These are phyloP conservation scores for Drosophila tropicalis DNA, from an alignment of 1,140 invertebrate species.

Conservation along the genomic window DNA sequence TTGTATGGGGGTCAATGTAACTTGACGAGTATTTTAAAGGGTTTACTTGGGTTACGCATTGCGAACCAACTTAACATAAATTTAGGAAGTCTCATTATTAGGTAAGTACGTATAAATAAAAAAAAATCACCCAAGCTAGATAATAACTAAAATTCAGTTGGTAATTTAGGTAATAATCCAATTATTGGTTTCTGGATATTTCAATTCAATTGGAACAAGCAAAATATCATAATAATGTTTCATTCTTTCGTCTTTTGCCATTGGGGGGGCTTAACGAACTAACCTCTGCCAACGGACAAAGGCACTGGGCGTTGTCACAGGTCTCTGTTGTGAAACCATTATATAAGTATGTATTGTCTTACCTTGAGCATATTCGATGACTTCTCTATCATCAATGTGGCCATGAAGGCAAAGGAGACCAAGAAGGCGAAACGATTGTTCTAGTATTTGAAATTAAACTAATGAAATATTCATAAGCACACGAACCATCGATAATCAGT, in stretches of 20 bases:
- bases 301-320: conserved; percentile 39
- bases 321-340: conserved; percentile 35
- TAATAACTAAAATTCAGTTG: not conserved
- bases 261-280: conserved; percentile 18
- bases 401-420: conserved; percentile 49
- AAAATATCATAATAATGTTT: not conserved
- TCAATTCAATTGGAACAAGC: not conserved
- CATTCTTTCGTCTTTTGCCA: not conserved
- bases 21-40: conserved; percentile 38
- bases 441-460: conserved; percentile 67
- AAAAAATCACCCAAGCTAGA: not conserved
- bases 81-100: not conserved
- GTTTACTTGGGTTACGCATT: not conserved
- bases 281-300: conserved; percentile 4
- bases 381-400: conserved; percentile 28
- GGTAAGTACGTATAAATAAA: not conserved
- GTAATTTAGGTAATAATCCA: conserved; percentile 12
- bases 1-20: conserved; percentile 46
- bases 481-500: conserved; percentile 47
- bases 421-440: conserved; percentile 38
- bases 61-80: not conserved
- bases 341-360: conserved; percentile 39
- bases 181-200: not conserved
- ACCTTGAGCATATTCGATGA: conserved; percentile 73
- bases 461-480: conserved; percentile 66